phyloP scores from a whole-genome alignment of 2,797 vertebrate genomes.

The Acanthis flammea region DNA sequence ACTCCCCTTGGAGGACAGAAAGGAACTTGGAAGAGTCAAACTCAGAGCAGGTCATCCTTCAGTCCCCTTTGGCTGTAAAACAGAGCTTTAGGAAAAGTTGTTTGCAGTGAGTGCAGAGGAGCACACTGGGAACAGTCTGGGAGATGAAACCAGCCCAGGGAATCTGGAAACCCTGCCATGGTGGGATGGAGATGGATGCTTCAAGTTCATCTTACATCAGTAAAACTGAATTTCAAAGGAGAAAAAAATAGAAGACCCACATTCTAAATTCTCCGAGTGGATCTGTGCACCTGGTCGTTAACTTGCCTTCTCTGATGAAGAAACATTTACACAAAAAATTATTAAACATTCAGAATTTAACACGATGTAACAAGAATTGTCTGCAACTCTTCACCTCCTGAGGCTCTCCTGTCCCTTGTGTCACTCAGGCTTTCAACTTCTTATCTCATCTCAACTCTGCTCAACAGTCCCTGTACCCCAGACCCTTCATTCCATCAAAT shows the following conservation, averaged over 20 bases:
- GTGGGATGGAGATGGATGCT: background rate
- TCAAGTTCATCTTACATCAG: background rate
- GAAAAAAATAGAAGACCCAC: background rate
- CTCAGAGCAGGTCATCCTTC: background rate
- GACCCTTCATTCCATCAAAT: background rate
- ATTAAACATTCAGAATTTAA: background rate
- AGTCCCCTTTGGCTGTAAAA: background rate
- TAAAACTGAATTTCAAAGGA: background rate
- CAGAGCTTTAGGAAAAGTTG: background rate
- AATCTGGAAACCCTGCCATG: background rate
- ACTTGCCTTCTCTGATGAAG: background rate
- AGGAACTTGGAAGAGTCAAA: background rate
- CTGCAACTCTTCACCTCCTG: background rate
- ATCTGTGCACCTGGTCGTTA: background rate
- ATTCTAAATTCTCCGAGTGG: background rate
- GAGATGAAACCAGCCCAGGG: background rate
- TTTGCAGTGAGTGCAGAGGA: background rate
- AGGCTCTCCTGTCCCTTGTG: background rate
- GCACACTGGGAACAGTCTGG: background rate
- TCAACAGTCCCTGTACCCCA: background rate
- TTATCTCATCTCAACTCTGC: background rate
- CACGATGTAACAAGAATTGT: background rate
- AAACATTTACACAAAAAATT: background rate
- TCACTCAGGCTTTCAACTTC: background rate
- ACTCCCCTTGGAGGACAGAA: background rate